A percentile compares a stretch with the other conserved stretches of the same genome.
phyloP scores from a whole-genome alignment of 37 sponge, comb jelly and placozoan genomes.

The Aphrocallistes beatrix region DNA sequence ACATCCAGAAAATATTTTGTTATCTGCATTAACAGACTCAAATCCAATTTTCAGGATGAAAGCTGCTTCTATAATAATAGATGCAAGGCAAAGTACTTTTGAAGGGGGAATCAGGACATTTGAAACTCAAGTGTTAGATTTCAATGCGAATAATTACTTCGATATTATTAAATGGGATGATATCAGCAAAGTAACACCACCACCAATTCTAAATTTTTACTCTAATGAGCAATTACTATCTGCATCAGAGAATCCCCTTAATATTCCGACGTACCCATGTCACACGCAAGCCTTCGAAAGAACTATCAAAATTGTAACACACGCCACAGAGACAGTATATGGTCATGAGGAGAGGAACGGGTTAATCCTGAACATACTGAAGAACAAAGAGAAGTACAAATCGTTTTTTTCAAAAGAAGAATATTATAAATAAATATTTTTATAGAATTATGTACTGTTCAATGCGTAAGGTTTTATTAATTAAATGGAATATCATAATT shows the following conservation, averaged over 20 bases:
- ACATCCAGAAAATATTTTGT: neutral
- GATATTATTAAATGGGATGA: neutral
- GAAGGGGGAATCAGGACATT: too few species aligned
- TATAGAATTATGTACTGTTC: too few species aligned
- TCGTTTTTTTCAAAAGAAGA: neutral
- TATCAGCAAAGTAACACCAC: too few species aligned
- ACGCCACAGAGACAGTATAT: neutral
- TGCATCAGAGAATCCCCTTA: neutral
- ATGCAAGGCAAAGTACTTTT: too few species aligned
- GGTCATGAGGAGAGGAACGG: neutral
- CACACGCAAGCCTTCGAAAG: neutral
- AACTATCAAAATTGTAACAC: neutral
- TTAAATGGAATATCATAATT: too few species aligned
- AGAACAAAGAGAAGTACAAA: neutral
- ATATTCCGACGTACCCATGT: neutral
- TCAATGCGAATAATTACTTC: neutral
- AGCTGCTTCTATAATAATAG: neutral
- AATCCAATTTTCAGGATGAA: neutral
- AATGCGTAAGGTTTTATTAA: too few species aligned
- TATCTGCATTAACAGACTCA: neutral
- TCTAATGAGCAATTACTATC: neutral
- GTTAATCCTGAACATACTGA: neutral
- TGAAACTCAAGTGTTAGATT: too few species aligned
- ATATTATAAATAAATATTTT: neutral
- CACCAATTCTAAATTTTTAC: neutral